Percentiles rank a stretch among this genome's conserved stretches.
Evolutionary conservation across 2,113 vertebrate genomes (phyloP).

Genomic region (Platysteira castanea): DNA sequence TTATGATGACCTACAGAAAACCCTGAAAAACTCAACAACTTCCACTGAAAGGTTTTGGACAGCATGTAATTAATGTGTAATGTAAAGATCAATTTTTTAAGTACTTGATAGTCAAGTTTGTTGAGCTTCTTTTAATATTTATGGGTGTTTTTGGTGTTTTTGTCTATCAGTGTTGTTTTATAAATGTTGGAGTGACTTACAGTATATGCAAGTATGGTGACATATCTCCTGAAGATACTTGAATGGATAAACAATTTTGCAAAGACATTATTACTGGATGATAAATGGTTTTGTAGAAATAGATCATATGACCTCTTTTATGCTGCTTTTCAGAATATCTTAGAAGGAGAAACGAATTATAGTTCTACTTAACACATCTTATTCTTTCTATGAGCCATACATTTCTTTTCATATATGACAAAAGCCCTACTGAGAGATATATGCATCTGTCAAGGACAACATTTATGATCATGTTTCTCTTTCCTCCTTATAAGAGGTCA

Average conservation of each 20-base stretch:
- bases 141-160: conserved; percentile 66
- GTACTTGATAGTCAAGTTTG: conserved; percentile 73
- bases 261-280: conserved; percentile 55
- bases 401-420: conserved; percentile 14
- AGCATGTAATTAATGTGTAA: conserved; percentile 43
- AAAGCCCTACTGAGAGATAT: conserved; percentile 9
- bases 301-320: conserved; percentile 49
- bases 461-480: background rate
- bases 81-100: conserved; percentile 46
- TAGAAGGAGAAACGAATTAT: conserved; percentile 17
- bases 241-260: conserved; percentile 73
- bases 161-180: conserved; percentile 70
- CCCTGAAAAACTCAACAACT: conserved; percentile 6
- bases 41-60: conserved; percentile 40
- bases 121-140: conserved; percentile 75
- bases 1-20: conserved; percentile 77
- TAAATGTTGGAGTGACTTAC: conserved; percentile 72
- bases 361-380: background rate
- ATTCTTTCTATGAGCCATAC: conserved; percentile 11
- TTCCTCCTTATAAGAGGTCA: background rate
- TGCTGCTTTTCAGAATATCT: conserved; percentile 65
- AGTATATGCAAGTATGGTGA: conserved; percentile 74
- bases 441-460: background rate
- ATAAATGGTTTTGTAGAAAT: conserved; percentile 50
- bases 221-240: conserved; percentile 85